Conservation (phyloP, 2,113 vertebrate species). For the Hipposideros armiger region DNA sequence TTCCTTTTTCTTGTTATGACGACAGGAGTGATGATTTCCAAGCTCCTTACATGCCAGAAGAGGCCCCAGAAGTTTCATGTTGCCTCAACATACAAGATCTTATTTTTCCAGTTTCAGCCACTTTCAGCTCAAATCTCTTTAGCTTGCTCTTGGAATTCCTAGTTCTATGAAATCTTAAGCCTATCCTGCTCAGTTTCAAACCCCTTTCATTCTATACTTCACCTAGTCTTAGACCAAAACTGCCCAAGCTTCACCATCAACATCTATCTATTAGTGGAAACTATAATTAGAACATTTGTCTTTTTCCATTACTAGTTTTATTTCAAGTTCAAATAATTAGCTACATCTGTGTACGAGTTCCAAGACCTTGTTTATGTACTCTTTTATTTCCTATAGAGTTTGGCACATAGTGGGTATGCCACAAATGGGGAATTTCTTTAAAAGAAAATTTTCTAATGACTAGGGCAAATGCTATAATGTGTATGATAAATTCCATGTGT, state of each 20-base stretch:
- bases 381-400: background rate
- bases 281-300: background rate
- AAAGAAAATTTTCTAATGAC: conserved; percentile 44
- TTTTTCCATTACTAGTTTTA: background rate
- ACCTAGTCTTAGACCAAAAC: background rate
- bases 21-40: background rate
- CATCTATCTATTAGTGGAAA: background rate
- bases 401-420: conserved; percentile 37
- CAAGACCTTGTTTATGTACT: background rate
- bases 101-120: background rate
- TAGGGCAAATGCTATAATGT: conserved; percentile 20
- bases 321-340: conserved; percentile 35
- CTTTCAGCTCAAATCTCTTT: background rate
- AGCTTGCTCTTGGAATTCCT: background rate
- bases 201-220: background rate
- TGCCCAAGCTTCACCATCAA: background rate
- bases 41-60: background rate
- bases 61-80: background rate
- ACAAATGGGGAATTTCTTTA: conserved; percentile 12
- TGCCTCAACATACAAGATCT: background rate
- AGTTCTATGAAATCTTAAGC: background rate
- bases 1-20: background rate
- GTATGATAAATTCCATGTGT: conserved; percentile 27
- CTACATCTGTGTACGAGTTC: background rate
- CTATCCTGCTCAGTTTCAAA: background rate